Conservation (phyloP, 2,797 vertebrate genomes). For the Alosa sapidissima region DNA sequence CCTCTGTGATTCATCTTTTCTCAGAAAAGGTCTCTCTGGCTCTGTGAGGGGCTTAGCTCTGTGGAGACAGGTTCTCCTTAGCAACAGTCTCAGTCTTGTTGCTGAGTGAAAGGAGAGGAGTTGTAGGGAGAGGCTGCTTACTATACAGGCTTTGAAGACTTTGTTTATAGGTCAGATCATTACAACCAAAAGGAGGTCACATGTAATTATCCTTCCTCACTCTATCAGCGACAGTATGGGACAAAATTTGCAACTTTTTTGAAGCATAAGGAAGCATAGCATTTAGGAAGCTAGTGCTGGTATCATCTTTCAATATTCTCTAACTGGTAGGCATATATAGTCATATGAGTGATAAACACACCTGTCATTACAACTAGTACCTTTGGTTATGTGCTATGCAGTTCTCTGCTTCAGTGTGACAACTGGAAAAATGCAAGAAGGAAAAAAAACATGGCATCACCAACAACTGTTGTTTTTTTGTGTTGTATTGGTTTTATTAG, state of each 20-base stretch:
- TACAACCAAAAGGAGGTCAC: background rate
- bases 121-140: background rate
- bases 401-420: too few species aligned
- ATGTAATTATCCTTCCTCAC: background rate
- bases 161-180: background rate
- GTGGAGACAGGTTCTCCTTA: background rate
- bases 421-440: too few species aligned
- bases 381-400: too few species aligned
- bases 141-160: background rate
- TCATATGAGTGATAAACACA: too few species aligned
- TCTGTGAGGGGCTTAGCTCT: background rate
- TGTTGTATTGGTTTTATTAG: too few species aligned
- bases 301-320: too few species aligned
- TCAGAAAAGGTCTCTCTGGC: background rate
- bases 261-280: too few species aligned
- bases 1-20: background rate
- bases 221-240: background rate
- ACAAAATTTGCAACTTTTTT: background rate
- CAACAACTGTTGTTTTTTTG: too few species aligned
- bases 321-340: too few species aligned
- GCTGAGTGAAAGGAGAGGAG: background rate
- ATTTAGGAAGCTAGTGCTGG: too few species aligned
- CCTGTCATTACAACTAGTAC: too few species aligned
- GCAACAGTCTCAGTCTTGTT: conserved; percentile 10
- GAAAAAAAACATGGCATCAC: too few species aligned